phyloP scores from a whole-genome alignment of 2,113 vertebrate genomes.

The Dendropsophus ebraccatus region DNA sequence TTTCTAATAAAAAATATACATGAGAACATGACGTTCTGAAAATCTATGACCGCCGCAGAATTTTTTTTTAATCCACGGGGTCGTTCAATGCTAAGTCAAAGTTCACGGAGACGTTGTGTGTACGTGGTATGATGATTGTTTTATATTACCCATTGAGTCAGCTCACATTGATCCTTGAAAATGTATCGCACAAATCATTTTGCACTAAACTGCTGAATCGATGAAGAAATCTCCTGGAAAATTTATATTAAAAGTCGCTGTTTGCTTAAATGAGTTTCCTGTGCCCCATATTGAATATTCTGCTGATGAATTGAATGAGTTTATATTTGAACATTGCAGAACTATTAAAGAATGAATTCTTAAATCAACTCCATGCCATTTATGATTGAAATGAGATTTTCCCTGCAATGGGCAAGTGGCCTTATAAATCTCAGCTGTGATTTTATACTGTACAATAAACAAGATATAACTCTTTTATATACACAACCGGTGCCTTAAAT shows the following conservation, averaged over 20 bases:
- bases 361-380: slow-evolving; percentile 98
- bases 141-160: slow-evolving; percentile 87
- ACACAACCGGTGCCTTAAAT: slow-evolving; percentile 83
- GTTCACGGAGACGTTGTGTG: slow-evolving; percentile 81
- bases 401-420: slow-evolving; percentile 77
- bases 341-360: slow-evolving; percentile 96
- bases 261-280: slow-evolving; percentile 90
- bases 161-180: slow-evolving; percentile 90
- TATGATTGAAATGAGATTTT: slow-evolving; percentile 99
- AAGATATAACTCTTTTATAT: slow-evolving; percentile 87
- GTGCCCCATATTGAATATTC: slow-evolving; percentile 94
- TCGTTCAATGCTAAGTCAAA: slow-evolving; percentile 79
- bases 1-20: background rate
- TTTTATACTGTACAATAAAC: slow-evolving; percentile 91
- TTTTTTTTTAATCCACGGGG: slow-evolving; percentile 57
- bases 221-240: slow-evolving; percentile 99
- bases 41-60: slow-evolving; percentile 14
- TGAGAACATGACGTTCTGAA: background rate
- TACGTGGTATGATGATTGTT: slow-evolving; percentile 78
- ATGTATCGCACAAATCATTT: slow-evolving; percentile 99
- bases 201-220: slow-evolving; percentile 93
- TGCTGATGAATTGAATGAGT: slow-evolving; percentile 97
- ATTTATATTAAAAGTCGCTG: slow-evolving; percentile 96
- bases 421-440: slow-evolving; percentile 88
- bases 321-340: slow-evolving; percentile 95